Evolutionary conservation across 2,888 invertebrate genomes (phyloP), one percentile per base, ranked within the genome.

Genomic region (Volucella zonaria): DNA sequence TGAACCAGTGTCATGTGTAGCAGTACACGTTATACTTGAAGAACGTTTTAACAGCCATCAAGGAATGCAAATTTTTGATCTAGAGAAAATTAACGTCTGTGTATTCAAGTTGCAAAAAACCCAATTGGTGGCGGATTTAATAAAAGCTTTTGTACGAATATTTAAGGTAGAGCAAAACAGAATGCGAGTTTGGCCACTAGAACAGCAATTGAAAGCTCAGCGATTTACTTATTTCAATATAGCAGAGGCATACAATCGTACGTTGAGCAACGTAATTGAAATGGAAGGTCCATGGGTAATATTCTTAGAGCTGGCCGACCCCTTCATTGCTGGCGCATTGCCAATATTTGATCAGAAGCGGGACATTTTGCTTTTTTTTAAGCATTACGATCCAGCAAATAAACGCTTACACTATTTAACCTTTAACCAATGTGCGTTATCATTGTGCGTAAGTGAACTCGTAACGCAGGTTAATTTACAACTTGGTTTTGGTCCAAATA

Each of bases 1-100:
- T 90, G 98, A 99, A 91, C 97, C 98, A 15, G 97, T 98, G 92
- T 94, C 98, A 51, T 98, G 97, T 93, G 97, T 98, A 96, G 96
- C 95, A 88, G 95, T 98, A 86, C 96, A 97, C 91, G 96, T 96
- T 62, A 93, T 96, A 11, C 92, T 96, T 66, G 97, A 97, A 90
- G 97, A 97, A 90, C 94, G 95, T 76, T 96, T 97, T 92, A 95
- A 96, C 91, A 97, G 97, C 0, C 97, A 98, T 92, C 97, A 97
- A 92, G 97, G 98, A 88, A 97, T 97, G 90, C 98, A 98, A 92
- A 94, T 98, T 77, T 97, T 97, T 92, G 98, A 98, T 92, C 95
- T 95, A 1, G 97, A 98, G 89, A 95, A 95, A 87, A 95, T 95
- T 8, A 94, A 95, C 88, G 95, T 94, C 91, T 94, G 96, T 88